phyloP scores from a whole-genome alignment of 2,797 vertebrate species.

The Eulemur coronatus region DNA sequence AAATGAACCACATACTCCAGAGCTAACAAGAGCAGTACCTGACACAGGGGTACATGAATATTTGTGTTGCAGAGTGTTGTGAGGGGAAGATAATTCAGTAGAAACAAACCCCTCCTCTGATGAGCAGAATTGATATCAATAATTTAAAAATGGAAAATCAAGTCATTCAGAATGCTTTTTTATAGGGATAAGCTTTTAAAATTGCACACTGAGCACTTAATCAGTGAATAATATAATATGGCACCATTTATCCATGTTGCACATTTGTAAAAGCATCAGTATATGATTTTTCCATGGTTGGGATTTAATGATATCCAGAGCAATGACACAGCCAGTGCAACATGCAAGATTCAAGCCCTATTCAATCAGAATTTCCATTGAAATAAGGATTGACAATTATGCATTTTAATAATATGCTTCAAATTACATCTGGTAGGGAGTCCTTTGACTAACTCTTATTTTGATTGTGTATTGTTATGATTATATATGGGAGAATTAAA shows the following conservation, averaged over 20 bases:
- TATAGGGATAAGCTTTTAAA: background rate
- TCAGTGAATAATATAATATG: background rate
- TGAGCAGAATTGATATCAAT: background rate
- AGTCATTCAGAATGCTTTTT: background rate
- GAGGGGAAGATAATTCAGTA: background rate
- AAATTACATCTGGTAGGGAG: background rate
- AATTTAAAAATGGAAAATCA: background rate
- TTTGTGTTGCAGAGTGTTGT: background rate
- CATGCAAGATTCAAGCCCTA: background rate
- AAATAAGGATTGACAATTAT: background rate
- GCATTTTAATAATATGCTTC: constrained; percentile 25
- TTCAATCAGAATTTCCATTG: background rate
- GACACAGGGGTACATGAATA: background rate
- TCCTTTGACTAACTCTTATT: background rate
- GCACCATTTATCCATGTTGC: background rate
- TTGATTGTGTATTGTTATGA: background rate
- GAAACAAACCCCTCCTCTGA: background rate
- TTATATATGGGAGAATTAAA: background rate
- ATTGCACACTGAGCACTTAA: background rate
- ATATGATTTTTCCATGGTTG: background rate
- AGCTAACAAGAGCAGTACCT: background rate
- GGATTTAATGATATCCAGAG: background rate
- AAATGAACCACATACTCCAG: background rate
- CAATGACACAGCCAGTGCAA: background rate
- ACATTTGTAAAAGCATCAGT: background rate